Evolutionary conservation across 1,140 invertebrate genomes (phyloP).

Genomic region (Bombus affinis): DNA sequence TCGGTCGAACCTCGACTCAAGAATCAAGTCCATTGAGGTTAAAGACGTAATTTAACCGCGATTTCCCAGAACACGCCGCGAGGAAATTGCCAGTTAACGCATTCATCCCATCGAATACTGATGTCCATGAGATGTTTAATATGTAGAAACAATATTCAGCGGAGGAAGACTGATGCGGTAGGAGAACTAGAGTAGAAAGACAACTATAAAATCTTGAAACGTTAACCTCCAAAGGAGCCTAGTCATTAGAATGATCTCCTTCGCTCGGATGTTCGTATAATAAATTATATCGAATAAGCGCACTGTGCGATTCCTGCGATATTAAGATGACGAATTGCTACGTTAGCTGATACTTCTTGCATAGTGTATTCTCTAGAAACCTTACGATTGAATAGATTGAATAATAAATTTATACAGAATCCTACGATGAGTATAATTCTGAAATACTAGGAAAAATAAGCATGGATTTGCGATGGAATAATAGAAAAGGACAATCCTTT

Average conservation of each 20-base stretch:
- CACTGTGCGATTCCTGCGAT: not conserved
- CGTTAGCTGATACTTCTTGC: too few species aligned
- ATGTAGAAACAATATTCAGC: not conserved
- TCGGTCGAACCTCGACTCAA: not conserved
- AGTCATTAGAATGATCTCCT: not conserved
- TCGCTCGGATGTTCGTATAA: not conserved
- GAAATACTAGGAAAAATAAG: too few species aligned
- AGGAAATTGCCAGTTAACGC: slow-evolving; percentile 36
- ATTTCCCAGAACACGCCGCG: slow-evolving; percentile 30
- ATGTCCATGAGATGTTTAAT: not conserved
- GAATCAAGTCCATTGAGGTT: slow-evolving; percentile 20
- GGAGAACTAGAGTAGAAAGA: not conserved
- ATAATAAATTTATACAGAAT: too few species aligned
- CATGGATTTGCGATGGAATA: too few species aligned
- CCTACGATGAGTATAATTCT: too few species aligned
- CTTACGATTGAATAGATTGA: too few species aligned
- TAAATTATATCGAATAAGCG: not conserved
- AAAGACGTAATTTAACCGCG: slow-evolving; percentile 29
- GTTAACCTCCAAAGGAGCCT: not conserved
- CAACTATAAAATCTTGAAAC: not conserved
- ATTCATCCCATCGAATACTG: not conserved
- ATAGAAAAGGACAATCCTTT: too few species aligned
- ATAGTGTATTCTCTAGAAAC: too few species aligned
- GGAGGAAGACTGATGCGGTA: not conserved
- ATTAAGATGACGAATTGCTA: not conserved